Evolutionary conservation across 1,140 invertebrate genomes (phyloP).

Genomic region (Camponotus floridanus): DNA sequence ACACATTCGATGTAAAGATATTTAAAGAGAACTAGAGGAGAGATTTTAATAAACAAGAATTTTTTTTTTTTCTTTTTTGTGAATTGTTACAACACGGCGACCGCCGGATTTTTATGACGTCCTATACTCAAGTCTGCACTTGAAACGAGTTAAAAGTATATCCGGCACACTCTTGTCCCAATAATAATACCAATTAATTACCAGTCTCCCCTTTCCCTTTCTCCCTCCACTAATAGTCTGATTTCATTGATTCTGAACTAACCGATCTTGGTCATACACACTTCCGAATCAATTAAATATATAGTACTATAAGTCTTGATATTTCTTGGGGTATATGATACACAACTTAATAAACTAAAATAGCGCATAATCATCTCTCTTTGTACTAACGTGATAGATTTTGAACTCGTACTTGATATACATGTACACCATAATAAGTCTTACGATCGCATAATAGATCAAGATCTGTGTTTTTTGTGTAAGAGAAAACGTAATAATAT

Average conservation of each 20-base stretch:
- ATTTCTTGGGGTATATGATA: slow-evolving; percentile 81
- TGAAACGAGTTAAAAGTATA: slow-evolving; percentile 65
- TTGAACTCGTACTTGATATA: slow-evolving; percentile 83
- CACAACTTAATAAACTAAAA: slow-evolving; percentile 81
- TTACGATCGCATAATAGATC: slow-evolving; percentile 84
- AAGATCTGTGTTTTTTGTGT: slow-evolving; percentile 84
- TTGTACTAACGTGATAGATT: slow-evolving; percentile 85
- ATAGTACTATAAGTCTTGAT: slow-evolving; percentile 79
- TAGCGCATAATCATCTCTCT: slow-evolving; percentile 84
- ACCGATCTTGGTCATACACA: slow-evolving; percentile 76
- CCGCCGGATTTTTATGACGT: slow-evolving; percentile 70
- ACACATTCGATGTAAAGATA: slow-evolving; percentile 71
- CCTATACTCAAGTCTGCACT: slow-evolving; percentile 70
- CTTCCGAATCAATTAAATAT: slow-evolving; percentile 77
- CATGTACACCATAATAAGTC: slow-evolving; percentile 76
- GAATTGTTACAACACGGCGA: slow-evolving; percentile 58
- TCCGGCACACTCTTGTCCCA: slow-evolving; percentile 72
- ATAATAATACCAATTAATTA: slow-evolving; percentile 66
- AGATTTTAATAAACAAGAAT: slow-evolving; percentile 61
- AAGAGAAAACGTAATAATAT: slow-evolving; percentile 79
- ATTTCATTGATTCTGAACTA: slow-evolving; percentile 74
- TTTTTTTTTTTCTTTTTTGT: slow-evolving; percentile 33
- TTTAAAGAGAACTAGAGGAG: slow-evolving; percentile 69
- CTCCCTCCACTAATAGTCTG: slow-evolving; percentile 67
- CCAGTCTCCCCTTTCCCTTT: slow-evolving; percentile 12